A percentile compares a stretch with the other conserved stretches of the same genome.
Evolutionary conservation across 1,140 invertebrate species (phyloP).

Genomic region (Sinonovacula constricta): DNA sequence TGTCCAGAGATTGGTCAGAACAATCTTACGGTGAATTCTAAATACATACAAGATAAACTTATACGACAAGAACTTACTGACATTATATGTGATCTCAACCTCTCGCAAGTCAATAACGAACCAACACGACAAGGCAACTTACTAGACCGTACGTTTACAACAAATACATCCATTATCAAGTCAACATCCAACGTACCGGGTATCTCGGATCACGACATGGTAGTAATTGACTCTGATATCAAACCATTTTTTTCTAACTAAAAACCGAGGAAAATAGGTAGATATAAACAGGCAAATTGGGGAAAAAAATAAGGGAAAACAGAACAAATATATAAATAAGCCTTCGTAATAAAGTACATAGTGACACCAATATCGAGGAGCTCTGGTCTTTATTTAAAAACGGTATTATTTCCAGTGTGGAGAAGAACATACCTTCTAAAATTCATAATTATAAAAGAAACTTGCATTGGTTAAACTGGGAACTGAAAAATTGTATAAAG

Average conservation of each 20-base stretch:
- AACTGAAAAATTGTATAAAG: slow-evolving; percentile 9
- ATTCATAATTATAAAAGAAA: slow-evolving; percentile 7
- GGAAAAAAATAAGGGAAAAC: not conserved
- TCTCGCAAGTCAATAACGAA: slow-evolving; percentile 19
- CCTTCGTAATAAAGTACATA: not conserved
- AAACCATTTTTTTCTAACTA: not conserved
- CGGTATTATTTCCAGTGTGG: not conserved
- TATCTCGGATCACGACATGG: slow-evolving; percentile 39
- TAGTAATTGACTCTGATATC: slow-evolving; percentile 11
- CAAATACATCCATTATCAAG: slow-evolving; percentile 22
- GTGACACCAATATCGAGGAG: too few relatives aligned
- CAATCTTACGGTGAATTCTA: not conserved
- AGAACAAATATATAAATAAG: not conserved
- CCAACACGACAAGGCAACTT: slow-evolving; percentile 19
- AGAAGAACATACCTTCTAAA: slow-evolving; percentile 17
- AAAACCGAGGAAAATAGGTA: not conserved
- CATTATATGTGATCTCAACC: not conserved
- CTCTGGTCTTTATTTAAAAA: slow-evolving; percentile 7
- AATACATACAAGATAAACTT: not conserved
- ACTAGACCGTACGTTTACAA: slow-evolving; percentile 35
- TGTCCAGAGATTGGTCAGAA: slow-evolving; percentile 21
- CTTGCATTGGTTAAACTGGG: not conserved
- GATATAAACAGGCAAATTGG: not conserved
- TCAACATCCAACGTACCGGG: slow-evolving; percentile 7
- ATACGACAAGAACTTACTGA: slow-evolving; percentile 23